Conservation (phyloP, 1,140 invertebrate genomes). For the Dendroctonus valens region DNA sequence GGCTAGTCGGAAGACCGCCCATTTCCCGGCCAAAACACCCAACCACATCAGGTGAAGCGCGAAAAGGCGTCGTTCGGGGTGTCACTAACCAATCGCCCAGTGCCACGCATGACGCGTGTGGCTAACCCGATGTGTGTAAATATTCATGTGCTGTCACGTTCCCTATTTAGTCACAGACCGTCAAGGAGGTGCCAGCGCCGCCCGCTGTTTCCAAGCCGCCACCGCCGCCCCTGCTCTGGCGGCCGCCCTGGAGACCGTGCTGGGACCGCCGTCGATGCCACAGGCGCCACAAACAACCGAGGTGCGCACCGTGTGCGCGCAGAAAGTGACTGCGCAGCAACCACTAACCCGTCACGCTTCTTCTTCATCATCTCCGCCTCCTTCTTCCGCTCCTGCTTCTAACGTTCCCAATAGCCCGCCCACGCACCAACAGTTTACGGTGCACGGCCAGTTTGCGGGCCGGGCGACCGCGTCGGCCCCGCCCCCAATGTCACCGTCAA, state of each 20-base stretch:
- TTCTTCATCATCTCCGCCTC: slow-evolving; percentile 45
- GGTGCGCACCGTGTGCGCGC: slow-evolving; percentile 47
- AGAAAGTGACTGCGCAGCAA: slow-evolving; percentile 31
- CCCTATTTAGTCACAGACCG: slow-evolving; percentile 54
- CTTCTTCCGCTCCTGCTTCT: slow-evolving; percentile 17
- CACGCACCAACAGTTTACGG: slow-evolving; percentile 50
- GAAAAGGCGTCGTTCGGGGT: too few species aligned
- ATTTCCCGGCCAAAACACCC: background rate
- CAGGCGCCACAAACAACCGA: slow-evolving; percentile 41
- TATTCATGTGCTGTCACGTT: slow-evolving; percentile 31
- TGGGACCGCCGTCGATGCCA: slow-evolving; percentile 15
- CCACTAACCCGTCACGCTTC: slow-evolving; percentile 48
- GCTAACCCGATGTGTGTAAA: slow-evolving; percentile 9
- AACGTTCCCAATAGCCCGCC: slow-evolving; percentile 32
- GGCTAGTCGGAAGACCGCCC: background rate
- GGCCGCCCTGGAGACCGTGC: slow-evolving; percentile 28
- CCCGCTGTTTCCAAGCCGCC: slow-evolving; percentile 35
- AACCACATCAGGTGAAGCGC: background rate
- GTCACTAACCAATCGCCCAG: too few species aligned
- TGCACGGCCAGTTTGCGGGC: slow-evolving; percentile 49
- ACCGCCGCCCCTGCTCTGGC: slow-evolving; percentile 37
- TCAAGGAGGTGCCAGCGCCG: slow-evolving; percentile 53
- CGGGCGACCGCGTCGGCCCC: slow-evolving; percentile 47
- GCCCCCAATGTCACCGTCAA: slow-evolving; percentile 62
- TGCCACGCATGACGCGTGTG: too few species aligned